Percentiles rank a stretch among this genome's conserved stretches.
Evolutionary conservation across 2,888 invertebrate species (phyloP).

Genomic region (Drosophila greeni): DNA sequence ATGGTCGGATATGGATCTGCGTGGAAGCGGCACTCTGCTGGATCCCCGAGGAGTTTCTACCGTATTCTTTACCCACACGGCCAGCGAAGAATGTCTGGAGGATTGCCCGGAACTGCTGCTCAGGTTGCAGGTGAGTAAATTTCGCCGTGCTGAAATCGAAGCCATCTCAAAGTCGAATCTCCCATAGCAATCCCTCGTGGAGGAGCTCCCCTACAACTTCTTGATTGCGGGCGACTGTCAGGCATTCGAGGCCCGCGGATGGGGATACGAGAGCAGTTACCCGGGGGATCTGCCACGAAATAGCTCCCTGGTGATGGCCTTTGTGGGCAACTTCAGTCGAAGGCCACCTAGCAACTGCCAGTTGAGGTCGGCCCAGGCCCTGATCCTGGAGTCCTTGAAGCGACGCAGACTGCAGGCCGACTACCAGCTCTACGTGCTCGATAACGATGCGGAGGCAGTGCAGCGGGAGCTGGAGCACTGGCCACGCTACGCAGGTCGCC

Average conservation of each 20-base stretch:
- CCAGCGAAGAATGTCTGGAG: conserved; percentile 76
- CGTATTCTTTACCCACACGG: conserved; percentile 80
- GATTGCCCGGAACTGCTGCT: conserved; percentile 77
- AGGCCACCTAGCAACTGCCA: conserved; percentile 57
- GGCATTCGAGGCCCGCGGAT: conserved; percentile 80
- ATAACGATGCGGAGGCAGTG: conserved; percentile 58
- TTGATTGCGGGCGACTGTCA: conserved; percentile 80
- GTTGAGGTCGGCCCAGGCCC: conserved; percentile 57
- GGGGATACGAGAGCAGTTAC: conserved; percentile 77
- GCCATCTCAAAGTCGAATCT: not conserved
- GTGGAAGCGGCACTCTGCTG: conserved; percentile 44
- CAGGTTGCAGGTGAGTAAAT: conserved; percentile 78
- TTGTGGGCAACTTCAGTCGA: conserved; percentile 69
- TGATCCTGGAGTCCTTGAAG: conserved; percentile 69
- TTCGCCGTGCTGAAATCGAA: not conserved
- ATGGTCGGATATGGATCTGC: conserved; percentile 63
- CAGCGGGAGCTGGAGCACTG: conserved; percentile 54
- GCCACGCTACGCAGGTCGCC: conserved; percentile 58
- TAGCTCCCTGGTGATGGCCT: conserved; percentile 53
- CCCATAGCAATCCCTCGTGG: conserved; percentile 6
- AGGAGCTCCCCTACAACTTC: conserved; percentile 79
- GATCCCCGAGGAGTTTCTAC: conserved; percentile 68
- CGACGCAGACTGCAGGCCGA: conserved; percentile 58
- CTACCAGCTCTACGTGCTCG: conserved; percentile 51
- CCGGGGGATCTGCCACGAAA: conserved; percentile 52